These are phyloP conservation scores for Dasyurus viverrinus DNA, from an alignment of 2,113 vertebrate species.

Conservation along the genomic window DNA sequence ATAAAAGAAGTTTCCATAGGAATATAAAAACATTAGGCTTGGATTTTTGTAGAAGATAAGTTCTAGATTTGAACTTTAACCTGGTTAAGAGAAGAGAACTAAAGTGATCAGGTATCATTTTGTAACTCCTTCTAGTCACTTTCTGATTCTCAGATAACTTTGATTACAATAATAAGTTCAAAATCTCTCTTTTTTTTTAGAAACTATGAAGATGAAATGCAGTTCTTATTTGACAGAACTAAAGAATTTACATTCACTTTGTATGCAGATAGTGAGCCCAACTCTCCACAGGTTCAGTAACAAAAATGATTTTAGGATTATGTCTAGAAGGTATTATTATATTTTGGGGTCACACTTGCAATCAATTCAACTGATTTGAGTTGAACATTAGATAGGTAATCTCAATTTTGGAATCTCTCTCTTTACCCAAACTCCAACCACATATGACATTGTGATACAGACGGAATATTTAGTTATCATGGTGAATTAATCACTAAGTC, in stretches of 20 bases:
- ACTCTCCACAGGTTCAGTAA: neutral
- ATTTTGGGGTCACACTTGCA: neutral
- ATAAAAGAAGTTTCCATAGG: neutral
- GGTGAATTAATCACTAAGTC: conserved; percentile 84
- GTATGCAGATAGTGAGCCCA: neutral
- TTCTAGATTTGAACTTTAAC: neutral
- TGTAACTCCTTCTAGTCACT: neutral
- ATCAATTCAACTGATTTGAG: neutral
- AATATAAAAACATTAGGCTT: neutral
- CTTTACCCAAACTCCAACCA: conserved; percentile 44
- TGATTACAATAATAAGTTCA: neutral
- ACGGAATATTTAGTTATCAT: conserved; percentile 89
- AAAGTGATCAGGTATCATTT: neutral
- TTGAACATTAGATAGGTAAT: neutral
- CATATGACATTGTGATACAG: conserved; percentile 84
- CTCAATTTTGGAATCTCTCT: neutral
- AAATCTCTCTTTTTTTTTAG: neutral
- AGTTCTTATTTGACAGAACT: neutral
- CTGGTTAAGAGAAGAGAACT: neutral
- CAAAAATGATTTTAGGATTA: neutral
- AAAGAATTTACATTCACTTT: neutral
- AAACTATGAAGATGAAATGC: neutral
- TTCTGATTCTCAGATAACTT: neutral
- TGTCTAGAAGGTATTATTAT: neutral
- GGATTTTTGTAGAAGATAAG: neutral